A percentile compares a stretch with the other conserved stretches of the same genome.
Evolutionary conservation across 2,797 vertebrate genomes (phyloP).

Genomic region (Glyptemys insculpta): DNA sequence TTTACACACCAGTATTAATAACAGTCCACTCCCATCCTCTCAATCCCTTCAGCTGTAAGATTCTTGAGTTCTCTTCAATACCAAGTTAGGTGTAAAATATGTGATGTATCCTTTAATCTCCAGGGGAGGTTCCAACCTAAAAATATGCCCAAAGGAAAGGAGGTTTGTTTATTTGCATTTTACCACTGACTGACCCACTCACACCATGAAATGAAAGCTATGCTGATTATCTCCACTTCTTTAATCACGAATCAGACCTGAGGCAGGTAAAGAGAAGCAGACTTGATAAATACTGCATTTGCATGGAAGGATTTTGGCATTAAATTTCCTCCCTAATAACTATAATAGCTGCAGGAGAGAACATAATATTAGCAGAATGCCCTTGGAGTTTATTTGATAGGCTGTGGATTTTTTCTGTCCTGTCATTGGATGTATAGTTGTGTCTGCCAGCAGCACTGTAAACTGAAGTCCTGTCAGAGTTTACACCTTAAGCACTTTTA

Average conservation of each 20-base stretch:
- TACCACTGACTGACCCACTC: background rate
- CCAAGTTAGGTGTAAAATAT: background rate
- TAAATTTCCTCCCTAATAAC: background rate
- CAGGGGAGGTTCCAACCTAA: background rate
- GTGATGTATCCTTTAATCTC: background rate
- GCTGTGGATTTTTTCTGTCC: background rate
- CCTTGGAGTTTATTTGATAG: constrained; percentile 25
- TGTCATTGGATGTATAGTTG: background rate
- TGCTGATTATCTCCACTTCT: background rate
- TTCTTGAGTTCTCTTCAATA: background rate
- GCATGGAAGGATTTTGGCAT: background rate
- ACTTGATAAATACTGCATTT: background rate
- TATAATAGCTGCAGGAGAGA: background rate
- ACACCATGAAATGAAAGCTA: background rate
- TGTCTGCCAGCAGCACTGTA: constrained; percentile 17
- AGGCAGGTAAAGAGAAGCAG: background rate
- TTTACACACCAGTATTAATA: background rate
- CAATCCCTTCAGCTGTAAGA: background rate
- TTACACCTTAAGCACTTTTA: constrained; percentile 7
- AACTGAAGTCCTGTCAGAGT: constrained; percentile 1
- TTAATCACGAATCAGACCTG: background rate
- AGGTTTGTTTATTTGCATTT: background rate
- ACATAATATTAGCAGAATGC: constrained; percentile 46
- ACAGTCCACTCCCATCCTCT: background rate
- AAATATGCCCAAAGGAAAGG: background rate